phyloP scores from a whole-genome alignment of 2,888 invertebrate genomes.

The Mimas tiliae region DNA sequence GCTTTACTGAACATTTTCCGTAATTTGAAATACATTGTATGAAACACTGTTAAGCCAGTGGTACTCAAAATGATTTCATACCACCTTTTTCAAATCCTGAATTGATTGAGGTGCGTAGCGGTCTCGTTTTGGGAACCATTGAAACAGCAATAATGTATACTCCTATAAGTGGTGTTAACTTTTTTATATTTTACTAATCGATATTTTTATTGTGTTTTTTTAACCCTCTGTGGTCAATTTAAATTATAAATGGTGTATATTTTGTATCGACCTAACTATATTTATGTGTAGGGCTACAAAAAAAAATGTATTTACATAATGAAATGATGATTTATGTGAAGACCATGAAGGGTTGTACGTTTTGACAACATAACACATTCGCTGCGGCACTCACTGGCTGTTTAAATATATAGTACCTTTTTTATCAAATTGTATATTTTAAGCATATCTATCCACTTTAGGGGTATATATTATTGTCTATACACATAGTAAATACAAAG shows the following conservation, averaged over 20 bases:
- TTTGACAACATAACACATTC: background rate
- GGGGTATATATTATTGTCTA: slow-evolving; percentile 17
- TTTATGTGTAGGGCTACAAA: background rate
- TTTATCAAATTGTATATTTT: too few species aligned
- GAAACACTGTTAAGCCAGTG: background rate
- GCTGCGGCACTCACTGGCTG: background rate
- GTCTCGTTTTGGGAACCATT: slow-evolving; percentile 6
- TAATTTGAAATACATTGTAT: slow-evolving; percentile 10
- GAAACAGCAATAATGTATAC: slow-evolving; percentile 17
- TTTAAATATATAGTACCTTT: too few species aligned
- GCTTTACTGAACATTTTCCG: background rate
- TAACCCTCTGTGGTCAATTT: background rate
- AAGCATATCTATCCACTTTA: slow-evolving; percentile 10
- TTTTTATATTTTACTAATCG: background rate
- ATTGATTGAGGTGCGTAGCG: background rate
- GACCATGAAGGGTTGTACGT: background rate
- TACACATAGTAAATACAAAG: background rate
- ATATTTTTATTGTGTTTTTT: background rate
- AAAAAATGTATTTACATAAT: background rate
- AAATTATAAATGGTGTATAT: background rate
- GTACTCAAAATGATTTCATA: slow-evolving; percentile 9
- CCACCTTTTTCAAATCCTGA: background rate
- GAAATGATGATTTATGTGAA: background rate
- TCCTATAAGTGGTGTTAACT: slow-evolving; percentile 13
- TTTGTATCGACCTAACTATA: background rate